phyloP scores from a whole-genome alignment of 2,113 vertebrate species.

The Larimichthys polyactis region DNA sequence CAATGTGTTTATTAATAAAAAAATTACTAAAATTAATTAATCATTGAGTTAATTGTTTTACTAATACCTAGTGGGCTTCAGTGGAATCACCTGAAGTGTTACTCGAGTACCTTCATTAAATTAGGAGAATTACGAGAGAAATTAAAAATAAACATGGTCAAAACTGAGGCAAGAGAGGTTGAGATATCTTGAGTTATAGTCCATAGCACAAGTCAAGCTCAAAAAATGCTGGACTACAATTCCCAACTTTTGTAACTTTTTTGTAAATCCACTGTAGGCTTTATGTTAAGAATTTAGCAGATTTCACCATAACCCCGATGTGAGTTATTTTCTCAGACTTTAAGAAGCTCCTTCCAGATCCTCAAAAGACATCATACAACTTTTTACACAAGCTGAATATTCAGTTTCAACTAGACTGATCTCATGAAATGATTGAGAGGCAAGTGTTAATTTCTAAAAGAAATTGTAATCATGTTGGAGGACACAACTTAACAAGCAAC shows the following conservation, averaged over 20 bases:
- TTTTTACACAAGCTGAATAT: neutral
- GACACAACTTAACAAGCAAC: neutral
- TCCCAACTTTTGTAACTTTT: neutral
- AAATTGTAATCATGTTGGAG: neutral
- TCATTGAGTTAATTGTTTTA: neutral
- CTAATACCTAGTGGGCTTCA: neutral
- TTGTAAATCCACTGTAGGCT: neutral
- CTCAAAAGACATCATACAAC: neutral
- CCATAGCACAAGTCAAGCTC: no score
- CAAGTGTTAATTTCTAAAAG: no score
- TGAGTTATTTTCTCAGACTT: no score
- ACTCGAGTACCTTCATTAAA: neutral
- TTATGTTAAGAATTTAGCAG: neutral
- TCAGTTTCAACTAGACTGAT: neutral
- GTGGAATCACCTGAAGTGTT: neutral
- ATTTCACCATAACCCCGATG: neutral
- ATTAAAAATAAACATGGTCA: neutral
- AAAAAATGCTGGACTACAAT: neutral
- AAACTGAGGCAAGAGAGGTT: neutral
- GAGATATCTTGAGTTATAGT: neutral
- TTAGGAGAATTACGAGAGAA: neutral
- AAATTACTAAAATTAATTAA: neutral
- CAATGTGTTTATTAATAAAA: conserved; percentile 52
- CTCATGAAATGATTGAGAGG: neutral
- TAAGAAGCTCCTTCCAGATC: neutral